phyloP scores from a whole-genome alignment of 37 sponge, comb jelly and placozoan species.

The Crambe crambe region DNA sequence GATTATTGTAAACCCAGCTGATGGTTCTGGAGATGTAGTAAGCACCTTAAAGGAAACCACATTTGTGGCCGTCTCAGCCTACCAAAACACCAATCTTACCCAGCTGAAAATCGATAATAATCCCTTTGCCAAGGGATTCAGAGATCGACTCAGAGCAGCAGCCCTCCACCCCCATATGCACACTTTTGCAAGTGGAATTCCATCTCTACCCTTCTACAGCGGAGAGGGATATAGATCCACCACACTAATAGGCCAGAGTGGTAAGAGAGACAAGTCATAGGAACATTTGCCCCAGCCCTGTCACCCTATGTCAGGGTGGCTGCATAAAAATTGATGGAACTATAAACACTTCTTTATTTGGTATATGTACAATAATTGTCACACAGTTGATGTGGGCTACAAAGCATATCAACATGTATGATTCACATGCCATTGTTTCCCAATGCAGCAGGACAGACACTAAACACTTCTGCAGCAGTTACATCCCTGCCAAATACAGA shows the following conservation, averaged over 20 bases:
- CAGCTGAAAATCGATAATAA: constrained; percentile 14
- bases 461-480: background rate
- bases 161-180: background rate
- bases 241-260: too few relatives aligned
- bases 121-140: constrained; percentile 31
- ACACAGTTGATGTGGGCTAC: too few relatives aligned
- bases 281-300: too few relatives aligned
- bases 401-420: too few relatives aligned
- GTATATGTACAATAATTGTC: too few relatives aligned
- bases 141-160: constrained; percentile 13
- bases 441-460: background rate
- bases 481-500: background rate
- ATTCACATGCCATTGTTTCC: too few relatives aligned
- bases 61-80: constrained; percentile 75
- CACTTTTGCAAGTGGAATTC: background rate
- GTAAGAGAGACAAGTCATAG: too few relatives aligned
- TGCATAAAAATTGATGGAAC: too few relatives aligned
- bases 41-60: constrained; percentile 16
- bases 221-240: too few relatives aligned
- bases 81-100: constrained; percentile 67
- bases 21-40: background rate
- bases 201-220: background rate
- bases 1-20: background rate
- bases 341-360: too few relatives aligned
- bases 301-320: too few relatives aligned